These are phyloP conservation scores for Centroberyx gerrardi DNA, from an alignment of 2,797 vertebrate species.

Conservation along the genomic window DNA sequence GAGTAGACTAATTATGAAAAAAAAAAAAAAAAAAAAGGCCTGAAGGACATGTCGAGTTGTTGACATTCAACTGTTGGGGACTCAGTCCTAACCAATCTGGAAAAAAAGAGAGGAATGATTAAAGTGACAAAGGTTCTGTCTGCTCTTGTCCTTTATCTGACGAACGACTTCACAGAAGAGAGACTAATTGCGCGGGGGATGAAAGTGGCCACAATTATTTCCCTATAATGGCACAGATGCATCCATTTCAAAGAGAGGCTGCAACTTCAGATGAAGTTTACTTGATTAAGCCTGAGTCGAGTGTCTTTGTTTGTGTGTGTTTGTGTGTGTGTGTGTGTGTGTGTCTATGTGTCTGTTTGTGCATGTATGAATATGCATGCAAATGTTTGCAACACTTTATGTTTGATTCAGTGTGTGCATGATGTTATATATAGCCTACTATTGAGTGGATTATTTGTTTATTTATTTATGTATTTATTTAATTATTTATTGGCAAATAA, in stretches of 20 bases:
- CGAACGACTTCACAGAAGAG: conserved; percentile 75
- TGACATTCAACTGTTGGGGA: conserved; percentile 71
- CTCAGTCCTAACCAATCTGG: conserved; percentile 35
- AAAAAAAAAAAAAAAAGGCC: conserved; percentile 12
- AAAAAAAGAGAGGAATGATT: conserved; percentile 59
- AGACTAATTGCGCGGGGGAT: conserved; percentile 77
- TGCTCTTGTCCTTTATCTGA: conserved; percentile 71
- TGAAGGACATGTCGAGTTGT: conserved; percentile 61
- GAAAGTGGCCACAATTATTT: conserved; percentile 81
- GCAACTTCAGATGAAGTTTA: conserved; percentile 70
- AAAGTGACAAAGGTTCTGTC: conserved; percentile 74
- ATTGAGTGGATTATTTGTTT: background rate
- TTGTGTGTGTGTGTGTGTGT: conserved; percentile 1
- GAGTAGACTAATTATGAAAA: conserved; percentile 53
- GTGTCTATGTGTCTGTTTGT: conserved; percentile 15
- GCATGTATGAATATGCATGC: conserved; percentile 2
- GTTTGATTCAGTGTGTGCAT: conserved; percentile 1
- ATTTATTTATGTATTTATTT: background rate
- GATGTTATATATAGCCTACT: background rate
- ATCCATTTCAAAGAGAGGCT: conserved; percentile 71
- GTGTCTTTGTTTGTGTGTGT: conserved; percentile 38
- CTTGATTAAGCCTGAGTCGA: conserved; percentile 48
- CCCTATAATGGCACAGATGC: conserved; percentile 73
- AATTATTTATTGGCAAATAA: no score
- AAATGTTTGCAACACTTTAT: background rate